Percentiles rank a stretch among this genome's conserved stretches.
Conservation (phyloP, 2,888 invertebrate genomes). For the Sceliomorpha sp. region DNA sequence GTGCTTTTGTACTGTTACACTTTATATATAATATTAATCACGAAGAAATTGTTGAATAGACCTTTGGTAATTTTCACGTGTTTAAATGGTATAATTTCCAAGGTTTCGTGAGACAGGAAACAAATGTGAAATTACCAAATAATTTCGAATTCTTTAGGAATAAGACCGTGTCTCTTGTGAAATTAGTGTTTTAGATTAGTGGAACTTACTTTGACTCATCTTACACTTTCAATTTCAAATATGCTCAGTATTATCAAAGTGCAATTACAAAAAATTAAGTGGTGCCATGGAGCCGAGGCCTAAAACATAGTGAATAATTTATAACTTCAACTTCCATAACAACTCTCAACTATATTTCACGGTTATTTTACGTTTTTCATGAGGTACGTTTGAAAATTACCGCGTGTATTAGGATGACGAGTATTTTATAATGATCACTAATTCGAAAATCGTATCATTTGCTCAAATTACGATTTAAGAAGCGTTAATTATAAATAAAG, state of each 20-base stretch:
- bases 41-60: conserved; percentile 25
- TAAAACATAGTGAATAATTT: conserved; percentile 16
- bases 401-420: conserved; percentile 14
- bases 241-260: conserved; percentile 16
- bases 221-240: not conserved
- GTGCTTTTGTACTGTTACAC: conserved; percentile 49
- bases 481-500: conserved; percentile 17
- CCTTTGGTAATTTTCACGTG: conserved; percentile 1
- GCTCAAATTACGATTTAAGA: conserved; percentile 43
- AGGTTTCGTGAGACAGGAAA: conserved; percentile 2
- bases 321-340: conserved; percentile 2
- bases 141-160: no score
- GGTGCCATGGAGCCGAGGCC: conserved; percentile 20
- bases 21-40: conserved; percentile 37
- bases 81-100: conserved; percentile 8
- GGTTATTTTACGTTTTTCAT: no score
- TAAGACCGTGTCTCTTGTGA: no score
- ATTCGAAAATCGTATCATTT: conserved; percentile 40
- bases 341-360: no score
- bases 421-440: conserved; percentile 3
- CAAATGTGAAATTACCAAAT: not conserved
- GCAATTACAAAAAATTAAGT: conserved; percentile 19
- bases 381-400: not conserved
- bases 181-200: no score
- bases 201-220: no score